Conservation (phyloP, 2,797 vertebrate species). For the Anniella stebbinsi region DNA sequence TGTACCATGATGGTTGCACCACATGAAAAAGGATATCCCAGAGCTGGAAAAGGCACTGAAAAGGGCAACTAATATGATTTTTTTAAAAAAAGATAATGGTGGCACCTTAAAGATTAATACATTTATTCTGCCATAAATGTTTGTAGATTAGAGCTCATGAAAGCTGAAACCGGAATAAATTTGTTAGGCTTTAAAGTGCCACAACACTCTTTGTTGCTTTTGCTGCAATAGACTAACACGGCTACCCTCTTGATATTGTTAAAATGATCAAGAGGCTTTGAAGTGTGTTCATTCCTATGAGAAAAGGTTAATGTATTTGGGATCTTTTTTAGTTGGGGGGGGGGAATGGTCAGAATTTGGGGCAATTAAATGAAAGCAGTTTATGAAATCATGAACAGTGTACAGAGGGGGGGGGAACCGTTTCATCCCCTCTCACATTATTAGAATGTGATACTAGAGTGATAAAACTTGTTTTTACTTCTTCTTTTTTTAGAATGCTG, state of each 20-base stretch:
- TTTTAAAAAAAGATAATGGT: too few relatives aligned
- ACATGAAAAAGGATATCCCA: neutral
- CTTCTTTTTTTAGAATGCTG: constrained; percentile 55
- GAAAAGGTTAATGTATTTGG: neutral
- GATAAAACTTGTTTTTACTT: neutral
- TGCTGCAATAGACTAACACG: too few relatives aligned
- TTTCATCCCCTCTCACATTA: neutral
- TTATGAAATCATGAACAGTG: neutral
- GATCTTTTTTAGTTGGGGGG: neutral
- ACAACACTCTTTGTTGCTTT: too few relatives aligned
- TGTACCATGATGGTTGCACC: neutral
- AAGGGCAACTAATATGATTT: neutral
- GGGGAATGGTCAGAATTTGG: neutral
- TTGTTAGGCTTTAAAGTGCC: too few relatives aligned
- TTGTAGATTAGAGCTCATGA: too few relatives aligned
- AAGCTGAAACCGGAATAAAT: too few relatives aligned
- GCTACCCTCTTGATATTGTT: neutral
- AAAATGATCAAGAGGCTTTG: neutral
- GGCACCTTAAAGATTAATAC: too few relatives aligned
- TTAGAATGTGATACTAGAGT: neutral
- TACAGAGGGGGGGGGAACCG: neutral
- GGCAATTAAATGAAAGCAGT: neutral
- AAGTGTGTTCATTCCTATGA: neutral
- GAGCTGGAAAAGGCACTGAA: neutral
- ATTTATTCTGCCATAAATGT: too few relatives aligned